Percentiles rank a stretch among this genome's conserved stretches.
These are phyloP conservation scores for Lamellibrachia satsuma DNA, from an alignment of 2,888 invertebrate species.

Conservation along the genomic window DNA sequence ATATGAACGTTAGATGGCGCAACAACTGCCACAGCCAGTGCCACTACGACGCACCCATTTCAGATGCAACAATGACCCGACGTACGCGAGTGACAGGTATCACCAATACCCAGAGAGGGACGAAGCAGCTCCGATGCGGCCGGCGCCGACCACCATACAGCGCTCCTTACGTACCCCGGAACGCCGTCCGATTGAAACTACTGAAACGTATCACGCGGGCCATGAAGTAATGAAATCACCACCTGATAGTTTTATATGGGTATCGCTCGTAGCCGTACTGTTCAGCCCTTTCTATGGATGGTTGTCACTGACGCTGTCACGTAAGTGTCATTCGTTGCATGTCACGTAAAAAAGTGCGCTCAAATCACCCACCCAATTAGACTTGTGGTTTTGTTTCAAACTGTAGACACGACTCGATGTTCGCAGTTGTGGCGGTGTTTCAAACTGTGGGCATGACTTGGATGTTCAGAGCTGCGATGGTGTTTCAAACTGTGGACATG, in stretches of 20 bases:
- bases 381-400: neutral
- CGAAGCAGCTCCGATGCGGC: too few relatives aligned
- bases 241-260: neutral
- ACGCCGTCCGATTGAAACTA: too few relatives aligned
- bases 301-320: conserved; percentile 3
- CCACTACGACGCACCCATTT: neutral
- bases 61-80: too few relatives aligned
- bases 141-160: too few relatives aligned
- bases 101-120: too few relatives aligned
- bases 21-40: neutral
- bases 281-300: conserved; percentile 12
- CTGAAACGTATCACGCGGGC: too few relatives aligned
- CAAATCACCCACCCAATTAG: neutral
- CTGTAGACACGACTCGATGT: neutral
- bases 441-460: neutral
- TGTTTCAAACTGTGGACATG: neutral
- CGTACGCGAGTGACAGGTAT: too few relatives aligned
- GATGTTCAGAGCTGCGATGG: neutral
- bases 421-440: neutral
- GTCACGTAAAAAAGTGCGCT: neutral
- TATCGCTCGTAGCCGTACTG: neutral
- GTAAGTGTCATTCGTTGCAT: neutral
- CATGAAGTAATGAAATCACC: neutral
- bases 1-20: neutral
- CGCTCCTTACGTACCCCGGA: too few relatives aligned